phyloP scores from a whole-genome alignment of 2,113 vertebrate genomes.

The Colossoma macropomum region DNA sequence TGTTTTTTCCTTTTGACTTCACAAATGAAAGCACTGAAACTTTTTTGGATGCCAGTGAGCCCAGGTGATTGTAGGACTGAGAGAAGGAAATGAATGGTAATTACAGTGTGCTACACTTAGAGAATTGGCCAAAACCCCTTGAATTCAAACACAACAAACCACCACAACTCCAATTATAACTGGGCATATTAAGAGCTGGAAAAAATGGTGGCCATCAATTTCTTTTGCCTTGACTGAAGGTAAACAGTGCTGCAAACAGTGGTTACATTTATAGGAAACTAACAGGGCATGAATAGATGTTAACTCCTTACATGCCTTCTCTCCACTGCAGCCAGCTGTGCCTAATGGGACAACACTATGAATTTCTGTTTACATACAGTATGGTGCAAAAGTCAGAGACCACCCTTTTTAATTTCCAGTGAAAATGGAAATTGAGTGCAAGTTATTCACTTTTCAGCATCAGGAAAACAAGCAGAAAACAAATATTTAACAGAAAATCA shows the following conservation, averaged over 20 bases:
- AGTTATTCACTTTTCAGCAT: no score
- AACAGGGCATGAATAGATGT: not conserved
- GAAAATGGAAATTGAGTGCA: no score
- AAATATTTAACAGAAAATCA: no score
- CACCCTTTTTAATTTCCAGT: no score
- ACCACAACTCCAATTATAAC: constrained; percentile 58
- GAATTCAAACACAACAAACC: constrained; percentile 49
- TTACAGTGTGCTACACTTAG: constrained; percentile 61
- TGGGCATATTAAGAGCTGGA: constrained; percentile 15
- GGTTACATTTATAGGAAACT: constrained; percentile 42
- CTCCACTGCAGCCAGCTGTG: no score
- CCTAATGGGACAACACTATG: no score
- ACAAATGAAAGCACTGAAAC: constrained; percentile 12
- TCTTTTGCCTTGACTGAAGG: constrained; percentile 66
- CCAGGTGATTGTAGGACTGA: constrained; percentile 31
- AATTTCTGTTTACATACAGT: no score
- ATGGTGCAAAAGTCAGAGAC: no score
- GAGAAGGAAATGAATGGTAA: constrained; percentile 56
- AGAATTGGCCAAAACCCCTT: constrained; percentile 64
- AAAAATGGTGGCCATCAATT: constrained; percentile 42
- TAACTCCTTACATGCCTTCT: no score
- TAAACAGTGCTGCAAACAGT: constrained; percentile 57
- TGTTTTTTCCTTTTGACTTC: not conserved
- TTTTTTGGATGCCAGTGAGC: not conserved
- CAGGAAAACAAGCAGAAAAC: no score